phyloP scores from a whole-genome alignment of 2,888 invertebrate genomes.

The Lepidocyrtoides sp. region DNA sequence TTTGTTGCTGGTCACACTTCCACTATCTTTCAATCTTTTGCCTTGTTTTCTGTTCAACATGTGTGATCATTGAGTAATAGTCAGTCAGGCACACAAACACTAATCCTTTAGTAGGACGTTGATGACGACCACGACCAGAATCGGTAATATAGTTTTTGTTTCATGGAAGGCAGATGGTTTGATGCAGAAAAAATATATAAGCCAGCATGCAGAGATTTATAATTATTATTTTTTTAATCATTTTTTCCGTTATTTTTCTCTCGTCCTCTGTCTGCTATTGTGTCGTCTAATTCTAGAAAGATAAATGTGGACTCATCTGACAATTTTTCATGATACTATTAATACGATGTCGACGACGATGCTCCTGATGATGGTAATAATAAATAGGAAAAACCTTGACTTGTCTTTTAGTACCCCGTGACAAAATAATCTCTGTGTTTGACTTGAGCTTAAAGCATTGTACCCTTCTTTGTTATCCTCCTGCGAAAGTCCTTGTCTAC shows the following conservation, averaged over 20 bases:
- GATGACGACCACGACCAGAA: background rate
- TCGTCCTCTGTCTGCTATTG: background rate
- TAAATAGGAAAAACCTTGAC: constrained; percentile 25
- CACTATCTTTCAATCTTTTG: constrained; percentile 14
- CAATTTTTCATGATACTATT: background rate
- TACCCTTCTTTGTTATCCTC: constrained; percentile 25
- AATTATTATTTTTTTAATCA: constrained; percentile 25
- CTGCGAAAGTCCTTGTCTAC: background rate
- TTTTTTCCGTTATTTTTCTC: too few species aligned
- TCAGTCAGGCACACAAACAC: background rate
- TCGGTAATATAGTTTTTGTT: background rate
- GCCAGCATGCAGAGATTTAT: background rate
- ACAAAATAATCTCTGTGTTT: constrained; percentile 58
- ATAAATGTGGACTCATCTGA: background rate
- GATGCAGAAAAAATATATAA: background rate
- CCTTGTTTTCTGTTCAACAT: background rate
- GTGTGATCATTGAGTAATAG: background rate
- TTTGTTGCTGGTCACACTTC: constrained; percentile 6
- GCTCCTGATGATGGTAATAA: background rate
- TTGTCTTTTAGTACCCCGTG: constrained; percentile 30
- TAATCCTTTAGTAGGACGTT: background rate
- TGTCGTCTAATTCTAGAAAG: background rate
- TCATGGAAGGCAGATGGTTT: constrained; percentile 5
- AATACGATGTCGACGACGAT: background rate
- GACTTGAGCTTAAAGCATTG: constrained; percentile 48